Evolutionary conservation across 35 echinoderm and acorn worm genomes (phyloP).

Genomic region (Strongylocentrotus purpuratus): DNA sequence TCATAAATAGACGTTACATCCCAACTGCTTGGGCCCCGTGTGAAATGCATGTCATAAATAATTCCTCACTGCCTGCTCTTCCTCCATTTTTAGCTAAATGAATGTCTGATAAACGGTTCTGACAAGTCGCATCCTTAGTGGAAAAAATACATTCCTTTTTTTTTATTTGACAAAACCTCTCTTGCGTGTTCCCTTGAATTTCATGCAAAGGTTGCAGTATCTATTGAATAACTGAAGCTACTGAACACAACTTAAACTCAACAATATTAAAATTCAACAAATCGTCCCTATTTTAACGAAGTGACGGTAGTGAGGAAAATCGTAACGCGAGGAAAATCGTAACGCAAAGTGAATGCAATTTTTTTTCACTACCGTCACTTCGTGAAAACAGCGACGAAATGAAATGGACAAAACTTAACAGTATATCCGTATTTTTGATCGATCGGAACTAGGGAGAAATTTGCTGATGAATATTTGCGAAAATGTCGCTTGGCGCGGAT

Average conservation of each 20-base stretch:
- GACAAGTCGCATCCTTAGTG: background rate
- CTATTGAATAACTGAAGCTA: background rate
- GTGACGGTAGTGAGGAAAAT: too few relatives aligned
- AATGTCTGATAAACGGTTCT: background rate
- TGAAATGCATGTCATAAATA: conserved; percentile 21
- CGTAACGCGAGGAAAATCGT: too few relatives aligned
- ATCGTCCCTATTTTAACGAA: too few relatives aligned
- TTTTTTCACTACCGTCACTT: too few relatives aligned
- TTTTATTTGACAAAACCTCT: background rate
- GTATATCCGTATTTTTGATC: background rate
- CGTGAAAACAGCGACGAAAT: too few relatives aligned
- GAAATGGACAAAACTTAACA: background rate
- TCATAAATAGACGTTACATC: conserved; percentile 9
- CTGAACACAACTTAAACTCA: background rate
- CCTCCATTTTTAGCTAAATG: background rate
- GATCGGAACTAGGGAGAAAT: background rate
- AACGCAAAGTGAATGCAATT: too few relatives aligned
- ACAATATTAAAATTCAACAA: too few relatives aligned
- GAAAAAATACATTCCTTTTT: background rate
- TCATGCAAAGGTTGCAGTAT: background rate
- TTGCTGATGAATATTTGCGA: background rate
- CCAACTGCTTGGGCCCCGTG: background rate
- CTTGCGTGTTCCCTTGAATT: background rate
- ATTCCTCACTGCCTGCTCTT: background rate
- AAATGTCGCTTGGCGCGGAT: background rate